Evolutionary conservation across 1,140 invertebrate species (phyloP), one percentile per base, ranked within the genome.

Genomic region (Capitella teleta): DNA sequence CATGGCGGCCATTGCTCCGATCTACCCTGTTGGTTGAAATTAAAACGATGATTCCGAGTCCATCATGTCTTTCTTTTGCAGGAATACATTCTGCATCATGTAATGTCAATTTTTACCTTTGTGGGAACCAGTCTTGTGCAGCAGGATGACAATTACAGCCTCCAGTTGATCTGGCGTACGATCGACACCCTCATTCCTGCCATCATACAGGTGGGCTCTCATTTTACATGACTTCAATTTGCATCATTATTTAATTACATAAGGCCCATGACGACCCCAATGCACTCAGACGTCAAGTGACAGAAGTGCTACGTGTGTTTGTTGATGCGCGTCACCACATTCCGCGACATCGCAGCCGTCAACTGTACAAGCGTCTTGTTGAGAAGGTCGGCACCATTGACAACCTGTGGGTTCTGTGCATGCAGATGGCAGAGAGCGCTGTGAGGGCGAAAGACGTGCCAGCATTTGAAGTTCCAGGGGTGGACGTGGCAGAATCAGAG

Each of bases 101-200:
- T 93, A 1, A 92, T 95, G 80, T 83, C 87, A 24, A 87, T 97
- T 54, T 96, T 96, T 64, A 94, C 90, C 0, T 96, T 94, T 60
- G 90, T 97, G 78, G 91, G 91, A 10, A 88, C 86, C 1, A 82
- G 95, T 19, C 67, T 94, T 0, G 76, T 89, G 16, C 88, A 91
- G 57, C 38, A 50, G 5, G 91, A 97, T 64, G 89, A 95, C 64
- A 81, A 84, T 0, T 94, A 94, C 64, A 94, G 87, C 58, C 88
- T 93, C 62, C 86, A 93, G 68, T 85, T 95, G 5, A 92, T 95
- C 41, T 79, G 80, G 0, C 86, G 87, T 68, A 90, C 91, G 14
- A 82, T 95, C 24, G 85, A 92, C 59, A 88, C 83, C 0, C 80
- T 96, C 19, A 81, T 96, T 47, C 91, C 91, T 0, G 84, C 87